phyloP scores from a whole-genome alignment of 2,888 invertebrate species.

The Ashinkailepas kermadecensis region DNA sequence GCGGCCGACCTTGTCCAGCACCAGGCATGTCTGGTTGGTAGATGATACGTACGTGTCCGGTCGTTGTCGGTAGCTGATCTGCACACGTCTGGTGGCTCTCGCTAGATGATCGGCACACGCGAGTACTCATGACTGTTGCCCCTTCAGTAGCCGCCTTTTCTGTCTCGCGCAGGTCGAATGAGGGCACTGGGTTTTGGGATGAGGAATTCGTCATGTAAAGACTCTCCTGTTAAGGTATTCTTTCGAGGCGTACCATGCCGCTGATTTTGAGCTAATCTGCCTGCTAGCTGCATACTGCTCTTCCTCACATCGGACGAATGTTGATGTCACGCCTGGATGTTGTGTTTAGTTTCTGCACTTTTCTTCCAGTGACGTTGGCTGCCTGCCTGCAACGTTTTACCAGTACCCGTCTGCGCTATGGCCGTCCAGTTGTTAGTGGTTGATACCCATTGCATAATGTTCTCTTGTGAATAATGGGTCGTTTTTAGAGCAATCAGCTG shows the following conservation, averaged over 20 bases:
- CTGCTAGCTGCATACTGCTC: not conserved
- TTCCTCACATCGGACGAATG: not conserved
- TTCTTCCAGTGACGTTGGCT: not conserved
- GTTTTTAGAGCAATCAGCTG: not conserved
- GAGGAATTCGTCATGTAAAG: conserved; percentile 13
- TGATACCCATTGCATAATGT: not conserved
- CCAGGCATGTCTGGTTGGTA: not conserved
- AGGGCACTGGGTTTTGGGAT: conserved; percentile 13
- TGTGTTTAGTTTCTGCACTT: not conserved
- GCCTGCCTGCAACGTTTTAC: not conserved
- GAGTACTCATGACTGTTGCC: not conserved
- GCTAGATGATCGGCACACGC: not conserved
- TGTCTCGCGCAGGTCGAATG: conserved; percentile 7
- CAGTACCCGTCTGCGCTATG: not conserved
- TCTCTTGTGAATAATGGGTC: no score
- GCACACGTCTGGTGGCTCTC: not conserved
- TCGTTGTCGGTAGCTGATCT: no score
- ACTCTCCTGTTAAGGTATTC: conserved; percentile 5
- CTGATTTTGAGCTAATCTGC: not conserved
- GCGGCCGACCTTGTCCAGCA: not conserved
- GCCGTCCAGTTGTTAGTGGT: not conserved
- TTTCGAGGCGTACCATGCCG: not conserved
- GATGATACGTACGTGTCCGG: no score
- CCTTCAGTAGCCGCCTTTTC: not conserved
- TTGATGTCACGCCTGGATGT: not conserved